These are phyloP conservation scores for Drosophila punjabiensis DNA, from an alignment of 1,140 invertebrate genomes.

Conservation along the genomic window DNA sequence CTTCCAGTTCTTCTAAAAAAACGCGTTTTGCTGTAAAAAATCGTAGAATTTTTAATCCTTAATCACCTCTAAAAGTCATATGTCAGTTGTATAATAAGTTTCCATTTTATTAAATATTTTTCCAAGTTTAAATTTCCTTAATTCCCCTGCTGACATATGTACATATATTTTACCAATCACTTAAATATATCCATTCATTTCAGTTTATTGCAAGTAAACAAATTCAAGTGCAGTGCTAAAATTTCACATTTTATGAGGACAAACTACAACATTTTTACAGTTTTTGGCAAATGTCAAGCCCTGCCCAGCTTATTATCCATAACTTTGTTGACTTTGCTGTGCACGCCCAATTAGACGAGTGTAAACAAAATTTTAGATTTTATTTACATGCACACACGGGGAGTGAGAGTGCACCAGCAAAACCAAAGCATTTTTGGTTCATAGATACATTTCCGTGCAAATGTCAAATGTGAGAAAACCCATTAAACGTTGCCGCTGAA, in stretches of 20 bases:
- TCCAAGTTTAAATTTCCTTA: no score
- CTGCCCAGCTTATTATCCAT: conserved; percentile 17
- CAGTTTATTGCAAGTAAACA: conserved; percentile 10
- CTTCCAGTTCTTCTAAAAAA: no score
- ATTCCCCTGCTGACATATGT: not conserved
- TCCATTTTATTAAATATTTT: no score
- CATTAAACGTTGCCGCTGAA: conserved; percentile 53
- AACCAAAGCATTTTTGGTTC: not conserved
- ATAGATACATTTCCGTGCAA: conserved; percentile 36
- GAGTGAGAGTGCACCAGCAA: not conserved
- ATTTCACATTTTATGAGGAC: not conserved
- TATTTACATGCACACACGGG: conserved; percentile 32
- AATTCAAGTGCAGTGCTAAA: conserved; percentile 4
- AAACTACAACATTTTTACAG: conserved; percentile 33
- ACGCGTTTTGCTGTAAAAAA: no score
- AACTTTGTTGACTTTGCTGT: conserved; percentile 38
- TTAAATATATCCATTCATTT: conserved; percentile 2
- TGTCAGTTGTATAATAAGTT: not conserved
- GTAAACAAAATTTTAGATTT: conserved; percentile 39
- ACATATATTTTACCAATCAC: not conserved
- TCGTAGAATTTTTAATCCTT: not conserved
- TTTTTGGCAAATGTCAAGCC: conserved; percentile 38
- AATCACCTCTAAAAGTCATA: not conserved
- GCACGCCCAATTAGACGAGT: conserved; percentile 37
- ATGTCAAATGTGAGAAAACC: conserved; percentile 71